Percentiles rank a stretch among this genome's conserved stretches.
Conservation (phyloP, 2,797 vertebrate species). For the Megalops cyprinoides region DNA sequence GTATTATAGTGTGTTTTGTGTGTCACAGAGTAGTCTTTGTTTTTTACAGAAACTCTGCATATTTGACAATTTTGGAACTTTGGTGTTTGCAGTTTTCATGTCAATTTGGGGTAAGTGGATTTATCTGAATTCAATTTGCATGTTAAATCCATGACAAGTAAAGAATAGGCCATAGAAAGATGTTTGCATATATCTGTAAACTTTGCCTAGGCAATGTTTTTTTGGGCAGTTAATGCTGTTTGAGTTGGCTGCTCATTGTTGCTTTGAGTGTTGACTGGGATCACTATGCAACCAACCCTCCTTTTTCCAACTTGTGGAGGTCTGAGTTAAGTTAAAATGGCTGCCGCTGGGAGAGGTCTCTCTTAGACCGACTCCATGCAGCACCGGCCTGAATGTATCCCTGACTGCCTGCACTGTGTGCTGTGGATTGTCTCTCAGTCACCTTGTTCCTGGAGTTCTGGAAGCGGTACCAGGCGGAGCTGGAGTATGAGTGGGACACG, state of each 20-base stretch:
- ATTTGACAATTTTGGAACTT: slow-evolving; percentile 94
- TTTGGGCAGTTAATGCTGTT: no score
- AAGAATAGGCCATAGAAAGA: background rate
- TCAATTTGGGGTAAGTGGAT: slow-evolving; percentile 88
- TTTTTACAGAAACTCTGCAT: slow-evolving; percentile 87
- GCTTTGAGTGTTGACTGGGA: no score
- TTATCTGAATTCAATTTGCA: background rate
- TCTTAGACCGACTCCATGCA: no score
- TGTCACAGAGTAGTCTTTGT: slow-evolving; percentile 15
- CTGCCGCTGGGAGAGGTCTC: no score
- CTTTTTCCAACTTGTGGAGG: no score
- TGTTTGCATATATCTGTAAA: background rate
- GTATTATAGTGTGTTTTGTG: background rate
- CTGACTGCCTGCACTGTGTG: no score
- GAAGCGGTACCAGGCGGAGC: slow-evolving; percentile 88
- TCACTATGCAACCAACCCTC: no score
- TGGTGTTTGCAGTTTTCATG: slow-evolving; percentile 96
- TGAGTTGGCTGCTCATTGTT: no score
- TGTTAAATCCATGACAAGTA: background rate
- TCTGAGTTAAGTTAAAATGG: no score
- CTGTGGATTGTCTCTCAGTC: slow-evolving; percentile 65
- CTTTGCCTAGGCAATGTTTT: no score
- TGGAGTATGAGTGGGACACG: slow-evolving; percentile 93
- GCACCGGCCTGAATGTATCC: no score
- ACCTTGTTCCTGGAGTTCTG: slow-evolving; percentile 93